Conservation (phyloP, 1,140 invertebrate species). For the Drosophila willistoni region DNA sequence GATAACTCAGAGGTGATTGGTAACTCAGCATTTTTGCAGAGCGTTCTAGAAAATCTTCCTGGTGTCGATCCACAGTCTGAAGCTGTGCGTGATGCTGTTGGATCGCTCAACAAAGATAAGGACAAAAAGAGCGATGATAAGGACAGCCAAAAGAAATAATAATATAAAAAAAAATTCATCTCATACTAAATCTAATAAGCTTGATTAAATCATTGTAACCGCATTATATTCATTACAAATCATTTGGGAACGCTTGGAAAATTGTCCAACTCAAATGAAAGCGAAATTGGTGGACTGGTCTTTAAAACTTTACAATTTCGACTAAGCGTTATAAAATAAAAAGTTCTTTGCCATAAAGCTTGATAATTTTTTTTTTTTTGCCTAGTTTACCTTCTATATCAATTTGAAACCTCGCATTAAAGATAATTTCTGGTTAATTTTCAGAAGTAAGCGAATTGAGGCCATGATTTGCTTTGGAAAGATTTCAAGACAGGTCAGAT, state of each 20-base stretch:
- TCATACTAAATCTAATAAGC: slow-evolving; percentile 56
- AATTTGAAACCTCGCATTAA: no score
- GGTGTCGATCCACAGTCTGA: slow-evolving; percentile 97
- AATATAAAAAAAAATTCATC: slow-evolving; percentile 21
- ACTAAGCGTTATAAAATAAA: no score
- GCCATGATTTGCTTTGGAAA: no score
- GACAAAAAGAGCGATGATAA: slow-evolving; percentile 66
- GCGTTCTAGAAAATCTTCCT: slow-evolving; percentile 95
- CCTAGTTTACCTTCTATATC: no score
- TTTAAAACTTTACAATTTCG: no score
- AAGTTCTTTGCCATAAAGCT: no score
- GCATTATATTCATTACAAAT: slow-evolving; percentile 59
- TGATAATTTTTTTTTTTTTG: no score
- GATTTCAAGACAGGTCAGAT: no score
- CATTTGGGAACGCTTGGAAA: slow-evolving; percentile 57
- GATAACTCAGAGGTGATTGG: slow-evolving; percentile 97
- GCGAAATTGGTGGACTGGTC: background rate
- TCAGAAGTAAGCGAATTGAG: no score
- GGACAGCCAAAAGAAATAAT: slow-evolving; percentile 66
- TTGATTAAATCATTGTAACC: slow-evolving; percentile 61
- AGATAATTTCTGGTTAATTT: no score
- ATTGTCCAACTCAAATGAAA: slow-evolving; percentile 7
- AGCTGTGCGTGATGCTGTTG: slow-evolving; percentile 94
- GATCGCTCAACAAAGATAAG: slow-evolving; percentile 89
- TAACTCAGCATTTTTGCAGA: slow-evolving; percentile 96